A percentile compares a stretch with the other conserved stretches of the same genome.
Evolutionary conservation across 2,888 invertebrate genomes (phyloP).

Genomic region (Athetis lepigone): DNA sequence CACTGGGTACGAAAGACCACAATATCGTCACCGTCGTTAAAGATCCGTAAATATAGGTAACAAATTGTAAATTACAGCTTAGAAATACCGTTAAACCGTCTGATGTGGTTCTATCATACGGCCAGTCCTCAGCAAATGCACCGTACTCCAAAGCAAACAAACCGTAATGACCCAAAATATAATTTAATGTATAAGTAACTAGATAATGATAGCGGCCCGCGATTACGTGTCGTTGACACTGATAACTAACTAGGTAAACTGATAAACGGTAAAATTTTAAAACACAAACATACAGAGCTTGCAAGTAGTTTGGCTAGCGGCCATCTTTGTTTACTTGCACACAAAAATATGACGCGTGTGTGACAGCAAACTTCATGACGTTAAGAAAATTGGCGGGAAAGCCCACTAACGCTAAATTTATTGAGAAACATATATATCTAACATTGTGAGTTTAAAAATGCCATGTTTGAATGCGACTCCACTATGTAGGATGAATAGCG

Average conservation of each 20-base stretch:
- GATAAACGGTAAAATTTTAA: conserved; percentile 70
- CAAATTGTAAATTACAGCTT: background rate
- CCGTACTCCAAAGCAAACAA: conserved; percentile 57
- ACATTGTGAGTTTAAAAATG: no score
- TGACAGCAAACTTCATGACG: conserved; percentile 5
- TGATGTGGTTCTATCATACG: background rate
- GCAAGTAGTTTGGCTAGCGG: conserved; percentile 37
- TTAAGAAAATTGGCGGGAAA: conserved; percentile 31
- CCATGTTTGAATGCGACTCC: background rate
- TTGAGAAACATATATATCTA: background rate
- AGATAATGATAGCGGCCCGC: conserved; percentile 74
- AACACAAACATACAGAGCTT: conserved; percentile 46
- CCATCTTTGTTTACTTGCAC: conserved; percentile 37
- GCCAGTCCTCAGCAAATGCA: conserved; percentile 18
- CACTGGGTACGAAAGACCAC: background rate
- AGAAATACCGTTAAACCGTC: background rate
- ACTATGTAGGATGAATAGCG: background rate
- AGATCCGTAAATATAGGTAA: background rate
- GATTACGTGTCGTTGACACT: conserved; percentile 84
- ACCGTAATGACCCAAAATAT: conserved; percentile 77
- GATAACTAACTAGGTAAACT: conserved; percentile 76
- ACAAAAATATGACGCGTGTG: conserved; percentile 21
- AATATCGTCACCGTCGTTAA: conserved; percentile 3
- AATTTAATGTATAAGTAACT: conserved; percentile 70
- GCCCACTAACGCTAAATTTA: conserved; percentile 7